Conservation (phyloP, 2,113 vertebrate species). For the Muntiacus muntjak region DNA sequence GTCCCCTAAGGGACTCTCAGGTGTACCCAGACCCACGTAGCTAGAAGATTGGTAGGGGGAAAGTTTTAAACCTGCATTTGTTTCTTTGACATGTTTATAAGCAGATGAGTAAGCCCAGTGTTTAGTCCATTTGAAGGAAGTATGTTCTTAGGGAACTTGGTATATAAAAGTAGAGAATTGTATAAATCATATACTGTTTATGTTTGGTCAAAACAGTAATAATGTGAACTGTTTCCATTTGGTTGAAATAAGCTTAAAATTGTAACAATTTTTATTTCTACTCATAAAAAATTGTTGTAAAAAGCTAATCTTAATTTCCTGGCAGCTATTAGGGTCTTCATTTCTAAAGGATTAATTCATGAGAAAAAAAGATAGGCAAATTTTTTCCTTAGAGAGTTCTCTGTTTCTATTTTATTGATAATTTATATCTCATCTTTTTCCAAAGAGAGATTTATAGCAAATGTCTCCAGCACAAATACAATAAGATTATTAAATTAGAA, state of each 20-base stretch:
- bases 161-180: background rate
- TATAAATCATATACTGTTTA: background rate
- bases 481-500: slow-evolving; percentile 31
- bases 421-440: background rate
- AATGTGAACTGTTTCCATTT: background rate
- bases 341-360: background rate
- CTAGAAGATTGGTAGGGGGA: background rate
- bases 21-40: background rate
- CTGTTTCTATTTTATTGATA: slow-evolving; percentile 11
- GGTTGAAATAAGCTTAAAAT: slow-evolving; percentile 14
- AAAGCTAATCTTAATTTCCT: slow-evolving; percentile 21
- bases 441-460: background rate
- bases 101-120: background rate
- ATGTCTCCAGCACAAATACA: background rate
- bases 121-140: background rate
- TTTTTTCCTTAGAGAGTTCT: background rate
- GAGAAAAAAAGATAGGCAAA: background rate
- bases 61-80: background rate
- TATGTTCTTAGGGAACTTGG: background rate
- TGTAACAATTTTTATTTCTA: background rate
- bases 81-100: background rate
- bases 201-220: background rate
- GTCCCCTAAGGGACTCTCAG: background rate
- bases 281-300: background rate
- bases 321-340: background rate